These are phyloP conservation scores for Lagodon rhomboides DNA, from an alignment of 2,797 vertebrate genomes.

Conservation along the genomic window DNA sequence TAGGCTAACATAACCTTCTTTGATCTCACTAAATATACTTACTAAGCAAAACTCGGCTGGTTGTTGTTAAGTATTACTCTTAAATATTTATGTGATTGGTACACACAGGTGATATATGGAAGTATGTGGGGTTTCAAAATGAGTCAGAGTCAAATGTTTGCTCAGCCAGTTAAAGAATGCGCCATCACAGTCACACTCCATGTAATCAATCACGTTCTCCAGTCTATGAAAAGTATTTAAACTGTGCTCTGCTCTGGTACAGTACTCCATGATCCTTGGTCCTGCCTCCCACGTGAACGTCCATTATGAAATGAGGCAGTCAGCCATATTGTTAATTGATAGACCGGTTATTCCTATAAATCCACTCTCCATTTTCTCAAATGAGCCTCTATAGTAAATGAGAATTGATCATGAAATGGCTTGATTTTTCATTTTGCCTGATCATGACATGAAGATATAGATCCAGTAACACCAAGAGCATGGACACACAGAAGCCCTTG, in stretches of 20 bases:
- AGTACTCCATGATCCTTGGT: constrained; percentile 7
- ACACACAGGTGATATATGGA: constrained; percentile 5
- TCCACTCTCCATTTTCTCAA: constrained; percentile 39
- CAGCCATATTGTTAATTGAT: constrained; percentile 53
- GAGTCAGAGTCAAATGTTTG: constrained; percentile 32
- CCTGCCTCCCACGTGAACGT: constrained; percentile 18
- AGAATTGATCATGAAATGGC: constrained; percentile 58
- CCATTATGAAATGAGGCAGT: constrained; percentile 52
- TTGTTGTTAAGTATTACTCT: constrained; percentile 23
- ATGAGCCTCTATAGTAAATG: constrained; percentile 57
- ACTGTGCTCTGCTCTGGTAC: constrained; percentile 9
- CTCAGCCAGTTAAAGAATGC: constrained; percentile 20
- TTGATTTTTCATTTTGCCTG: constrained; percentile 35
- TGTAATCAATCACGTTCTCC: constrained; percentile 37
- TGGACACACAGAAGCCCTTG: background rate
- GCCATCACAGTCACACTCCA: constrained; percentile 3
- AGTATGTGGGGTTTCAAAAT: constrained; percentile 17
- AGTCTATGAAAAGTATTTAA: constrained; percentile 40
- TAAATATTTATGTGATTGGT: constrained; percentile 9
- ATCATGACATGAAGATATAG: constrained; percentile 33
- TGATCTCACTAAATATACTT: constrained; percentile 19
- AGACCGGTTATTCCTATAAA: constrained; percentile 37
- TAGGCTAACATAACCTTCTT: background rate
- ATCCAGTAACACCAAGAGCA: constrained; percentile 2
- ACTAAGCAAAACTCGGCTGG: background rate